Base-by-base conservation (phyloP, 1,140 invertebrate genomes). In the Bombus confusus region DNA sequence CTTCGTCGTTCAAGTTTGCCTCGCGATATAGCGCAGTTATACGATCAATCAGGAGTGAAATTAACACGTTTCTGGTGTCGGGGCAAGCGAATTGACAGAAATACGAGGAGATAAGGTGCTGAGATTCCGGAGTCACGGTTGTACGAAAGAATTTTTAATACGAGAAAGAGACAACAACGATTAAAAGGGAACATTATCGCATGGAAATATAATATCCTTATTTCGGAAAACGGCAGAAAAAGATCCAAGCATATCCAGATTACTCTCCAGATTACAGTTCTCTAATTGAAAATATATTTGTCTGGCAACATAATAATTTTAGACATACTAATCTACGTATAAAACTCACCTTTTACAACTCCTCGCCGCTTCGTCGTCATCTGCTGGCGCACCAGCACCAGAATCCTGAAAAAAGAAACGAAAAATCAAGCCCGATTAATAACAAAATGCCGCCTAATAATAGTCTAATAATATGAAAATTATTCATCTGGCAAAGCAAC, bases 341-440 rank as follows among this genome's bases (percentile, higher is more conserved):
- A 15, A 34, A 62, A 80, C 88, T 92, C 87, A 96, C 95, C 95
- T 96, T 94, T 95, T 96, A 59, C 94, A 95, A 82, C 91, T 95
- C 90, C 94, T 94, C 84, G 93, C 92, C 18, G 94, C 92, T 83
- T 95, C 95, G 10, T 95, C 95, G 78, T 96, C 95, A 78, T 95
- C 95, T 62, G 92, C 91, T n/a, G 94, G 93, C 87, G 92, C 95
- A 81, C 94, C 95, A 74, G 95, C 94, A 37, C 95, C 95, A 28
- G 95, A 95, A 91, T 96, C 95, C 95, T 95, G 87, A 57, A 87
- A 12, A 57, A 87, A 12, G 57, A 64, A 31, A 85, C 57, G 87
- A 12, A 64, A 57, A 31, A 83, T 37, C 6, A 68, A 78, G 37
- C 25, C 0, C 18, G 28, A 69, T 80, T 39, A 43, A 10, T 43